Evolutionary conservation across 1,140 invertebrate species (phyloP), one percentile per base, ranked within the genome.

Genomic region (Phocides pigmalion): DNA sequence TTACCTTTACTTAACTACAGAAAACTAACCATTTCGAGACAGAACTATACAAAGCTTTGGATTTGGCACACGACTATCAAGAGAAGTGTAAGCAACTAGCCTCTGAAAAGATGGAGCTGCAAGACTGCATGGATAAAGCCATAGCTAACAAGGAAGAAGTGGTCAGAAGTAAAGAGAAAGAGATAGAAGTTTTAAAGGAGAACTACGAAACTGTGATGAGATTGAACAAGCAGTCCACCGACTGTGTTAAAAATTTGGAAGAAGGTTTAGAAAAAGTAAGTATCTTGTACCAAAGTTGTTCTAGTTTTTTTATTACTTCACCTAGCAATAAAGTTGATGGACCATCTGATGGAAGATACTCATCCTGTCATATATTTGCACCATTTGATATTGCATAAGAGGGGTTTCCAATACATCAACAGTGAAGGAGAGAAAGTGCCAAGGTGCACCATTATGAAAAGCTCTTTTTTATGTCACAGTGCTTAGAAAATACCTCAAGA

Each of bases 11-110:
- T n/a, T n/a, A n/a, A n/a, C 5, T 4, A 2, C 66, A 94, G 88
- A 94, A 94, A 93, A 92, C 94, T 2, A 92, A 91, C 65, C 93
- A 93, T 39, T 93, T 93, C 74, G 94, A 95, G 87, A 87, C 90
- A 8, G 95, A 96, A 92, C 80, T 95, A 2, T 93, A 94, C 19
- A 94, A 95, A 90, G 93, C 93, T 37, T 81, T 95, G 49, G 93
- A 94, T 72, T 72, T 95, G 16, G 94, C 94, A 3, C 93, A 94
- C 25, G 94, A 93, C 9, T 95, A 93, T 74, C 94, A 95, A 89
- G 93, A 94, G 51, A 95, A 95, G 84, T 93, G 90, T 62, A 94
- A 94, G 67, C 74, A 70, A 28, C 25, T 87, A 0, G 70, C 74
- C 8, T 14, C 14, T 14, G 84, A 89, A 37, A 89, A 82, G 46